Conservation (phyloP, 2,113 vertebrate genomes). For the Struthio camelus region DNA sequence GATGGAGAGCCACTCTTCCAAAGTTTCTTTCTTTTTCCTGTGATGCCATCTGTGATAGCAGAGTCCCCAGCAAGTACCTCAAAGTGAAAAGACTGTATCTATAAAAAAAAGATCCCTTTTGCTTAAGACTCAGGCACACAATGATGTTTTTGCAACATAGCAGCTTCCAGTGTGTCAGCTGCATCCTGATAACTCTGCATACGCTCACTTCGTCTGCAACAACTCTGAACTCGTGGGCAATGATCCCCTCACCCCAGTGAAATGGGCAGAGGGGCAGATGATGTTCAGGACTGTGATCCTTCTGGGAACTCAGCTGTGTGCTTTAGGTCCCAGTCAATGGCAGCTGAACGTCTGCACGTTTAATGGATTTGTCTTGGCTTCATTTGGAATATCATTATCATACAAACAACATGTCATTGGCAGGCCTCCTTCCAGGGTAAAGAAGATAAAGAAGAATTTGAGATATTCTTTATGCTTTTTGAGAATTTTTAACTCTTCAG, state of each 20-base stretch:
- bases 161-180: background rate
- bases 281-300: rapidly evolving
- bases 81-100: background rate
- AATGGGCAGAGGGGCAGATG: background rate
- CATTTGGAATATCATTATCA: rapidly evolving
- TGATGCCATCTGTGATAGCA: background rate
- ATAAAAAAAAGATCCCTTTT: background rate
- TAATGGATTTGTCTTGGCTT: background rate
- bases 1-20: background rate
- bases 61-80: background rate
- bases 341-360: background rate
- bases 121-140: background rate
- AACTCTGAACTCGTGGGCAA: background rate
- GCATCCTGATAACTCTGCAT: background rate
- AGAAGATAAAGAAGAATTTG: background rate
- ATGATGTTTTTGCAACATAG: background rate
- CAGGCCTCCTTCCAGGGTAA: background rate
- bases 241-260: background rate
- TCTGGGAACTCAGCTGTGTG: background rate
- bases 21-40: background rate
- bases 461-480: background rate
- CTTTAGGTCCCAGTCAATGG: background rate
- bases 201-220: background rate
- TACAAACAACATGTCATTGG: rapidly evolving
- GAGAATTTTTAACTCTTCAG: background rate